These are phyloP conservation scores for Poecilia velifera DNA, from an alignment of 2,797 vertebrate genomes.

Conservation along the genomic window DNA sequence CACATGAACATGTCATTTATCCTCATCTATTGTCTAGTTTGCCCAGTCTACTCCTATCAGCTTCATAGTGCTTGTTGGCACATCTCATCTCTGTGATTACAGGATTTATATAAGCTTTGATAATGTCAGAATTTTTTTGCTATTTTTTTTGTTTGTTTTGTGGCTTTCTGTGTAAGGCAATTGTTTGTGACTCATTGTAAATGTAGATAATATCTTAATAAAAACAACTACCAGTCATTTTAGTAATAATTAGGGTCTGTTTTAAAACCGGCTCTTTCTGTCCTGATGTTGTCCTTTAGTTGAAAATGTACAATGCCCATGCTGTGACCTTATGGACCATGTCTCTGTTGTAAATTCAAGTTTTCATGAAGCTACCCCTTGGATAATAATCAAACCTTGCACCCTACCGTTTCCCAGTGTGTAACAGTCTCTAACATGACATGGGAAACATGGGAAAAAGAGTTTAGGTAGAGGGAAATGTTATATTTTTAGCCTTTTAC, in stretches of 20 bases:
- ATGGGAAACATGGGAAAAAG: too few relatives aligned
- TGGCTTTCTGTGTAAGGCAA: background rate
- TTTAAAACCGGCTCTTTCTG: slow-evolving; percentile 22
- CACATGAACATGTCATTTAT: slow-evolving; percentile 1
- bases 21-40: slow-evolving; percentile 5
- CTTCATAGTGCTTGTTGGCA: background rate
- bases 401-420: slow-evolving; percentile 23
- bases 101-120: background rate
- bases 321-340: slow-evolving; percentile 51
- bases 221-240: slow-evolving; percentile 24
- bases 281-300: slow-evolving; percentile 19
- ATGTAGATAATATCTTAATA: slow-evolving; percentile 7
- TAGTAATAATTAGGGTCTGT: slow-evolving; percentile 14
- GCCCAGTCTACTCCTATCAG: background rate
- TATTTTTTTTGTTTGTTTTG: too few relatives aligned
- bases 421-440: slow-evolving; percentile 19
- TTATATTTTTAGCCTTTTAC: slow-evolving; percentile 14
- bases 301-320: slow-evolving; percentile 52
- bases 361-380: slow-evolving; percentile 40
- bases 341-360: slow-evolving; percentile 49
- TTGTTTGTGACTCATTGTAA: slow-evolving; percentile 22
- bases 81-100: background rate
- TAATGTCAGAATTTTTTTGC: background rate
- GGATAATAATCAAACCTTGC: slow-evolving; percentile 54
- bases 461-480: too few relatives aligned